These are phyloP conservation scores for Spermophilus dauricus DNA, from an alignment of 2,113 vertebrate genomes.

Conservation along the genomic window DNA sequence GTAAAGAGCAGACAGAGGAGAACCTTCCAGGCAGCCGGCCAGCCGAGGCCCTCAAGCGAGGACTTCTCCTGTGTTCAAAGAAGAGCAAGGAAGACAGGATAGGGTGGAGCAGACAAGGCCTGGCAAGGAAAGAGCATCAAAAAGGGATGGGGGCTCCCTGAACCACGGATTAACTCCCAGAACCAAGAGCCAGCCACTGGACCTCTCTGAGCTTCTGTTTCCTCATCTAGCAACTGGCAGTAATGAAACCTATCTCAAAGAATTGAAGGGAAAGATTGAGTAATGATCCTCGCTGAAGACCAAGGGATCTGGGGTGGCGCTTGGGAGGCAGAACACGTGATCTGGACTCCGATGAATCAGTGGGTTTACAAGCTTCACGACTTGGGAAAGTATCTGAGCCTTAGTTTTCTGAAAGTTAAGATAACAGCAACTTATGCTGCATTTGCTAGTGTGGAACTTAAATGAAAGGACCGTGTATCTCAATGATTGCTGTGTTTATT, in stretches of 20 bases:
- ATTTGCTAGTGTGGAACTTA: not conserved
- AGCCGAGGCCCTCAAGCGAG: not conserved
- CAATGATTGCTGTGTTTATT: not conserved
- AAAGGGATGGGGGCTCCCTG: not conserved
- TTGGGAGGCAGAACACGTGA: not conserved
- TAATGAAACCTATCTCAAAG: not conserved
- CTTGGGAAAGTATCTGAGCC: not conserved
- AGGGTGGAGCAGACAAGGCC: not conserved
- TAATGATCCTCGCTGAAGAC: not conserved
- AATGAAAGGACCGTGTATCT: not conserved
- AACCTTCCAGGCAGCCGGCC: not conserved
- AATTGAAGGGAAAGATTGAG: not conserved
- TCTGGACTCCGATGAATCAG: not conserved
- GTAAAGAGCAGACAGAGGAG: not conserved
- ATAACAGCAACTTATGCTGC: not conserved
- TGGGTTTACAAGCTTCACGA: not conserved
- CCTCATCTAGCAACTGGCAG: not conserved
- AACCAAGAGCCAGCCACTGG: not conserved
- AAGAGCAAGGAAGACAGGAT: not conserved
- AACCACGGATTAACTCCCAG: not conserved
- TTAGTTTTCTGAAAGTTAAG: not conserved
- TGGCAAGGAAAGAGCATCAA: not conserved
- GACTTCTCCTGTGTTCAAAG: not conserved
- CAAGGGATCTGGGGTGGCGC: not conserved
- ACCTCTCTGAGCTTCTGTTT: not conserved